These are phyloP conservation scores for Tenualosa thibaudeaui DNA, from an alignment of 2,797 vertebrate species.

Conservation along the genomic window DNA sequence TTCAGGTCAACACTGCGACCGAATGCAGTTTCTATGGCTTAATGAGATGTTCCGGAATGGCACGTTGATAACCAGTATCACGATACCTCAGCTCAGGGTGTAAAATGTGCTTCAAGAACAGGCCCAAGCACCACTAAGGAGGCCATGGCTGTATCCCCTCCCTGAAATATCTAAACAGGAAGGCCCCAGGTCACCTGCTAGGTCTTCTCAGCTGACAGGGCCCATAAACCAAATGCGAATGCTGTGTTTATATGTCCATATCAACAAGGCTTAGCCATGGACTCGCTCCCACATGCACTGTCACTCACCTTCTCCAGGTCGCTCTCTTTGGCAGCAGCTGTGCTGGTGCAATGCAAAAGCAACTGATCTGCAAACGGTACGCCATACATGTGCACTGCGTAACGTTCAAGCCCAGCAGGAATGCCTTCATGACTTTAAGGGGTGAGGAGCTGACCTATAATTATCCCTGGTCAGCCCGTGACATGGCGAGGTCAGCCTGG, in stretches of 20 bases:
- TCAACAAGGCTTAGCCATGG: conserved; percentile 27
- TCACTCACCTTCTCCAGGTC: neutral
- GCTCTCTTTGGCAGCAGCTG: neutral
- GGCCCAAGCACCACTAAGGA: neutral
- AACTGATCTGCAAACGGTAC: conserved; percentile 64
- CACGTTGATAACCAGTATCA: neutral
- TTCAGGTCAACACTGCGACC: conserved; percentile 1
- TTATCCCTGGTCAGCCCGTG: conserved; percentile 73
- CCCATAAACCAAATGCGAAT: conserved; percentile 51
- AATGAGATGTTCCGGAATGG: neutral
- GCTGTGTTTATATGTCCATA: conserved; percentile 61
- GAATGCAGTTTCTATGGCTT: conserved; percentile 20
- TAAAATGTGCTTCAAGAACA: neutral
- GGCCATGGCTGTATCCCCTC: neutral
- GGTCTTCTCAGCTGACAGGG: conserved; percentile 61
- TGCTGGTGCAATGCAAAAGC: neutral
- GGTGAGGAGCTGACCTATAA: conserved; percentile 79
- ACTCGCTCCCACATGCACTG: neutral
- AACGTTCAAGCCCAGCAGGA: conserved; percentile 68
- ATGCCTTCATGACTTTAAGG: conserved; percentile 70
- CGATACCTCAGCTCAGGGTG: neutral
- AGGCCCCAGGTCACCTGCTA: conserved; percentile 68
- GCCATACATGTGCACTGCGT: conserved; percentile 56
- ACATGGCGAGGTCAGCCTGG: conserved; percentile 70
- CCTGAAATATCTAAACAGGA: conserved; percentile 12